phyloP scores from a whole-genome alignment of 2,113 vertebrate species.

The Cynocephalus volans region DNA sequence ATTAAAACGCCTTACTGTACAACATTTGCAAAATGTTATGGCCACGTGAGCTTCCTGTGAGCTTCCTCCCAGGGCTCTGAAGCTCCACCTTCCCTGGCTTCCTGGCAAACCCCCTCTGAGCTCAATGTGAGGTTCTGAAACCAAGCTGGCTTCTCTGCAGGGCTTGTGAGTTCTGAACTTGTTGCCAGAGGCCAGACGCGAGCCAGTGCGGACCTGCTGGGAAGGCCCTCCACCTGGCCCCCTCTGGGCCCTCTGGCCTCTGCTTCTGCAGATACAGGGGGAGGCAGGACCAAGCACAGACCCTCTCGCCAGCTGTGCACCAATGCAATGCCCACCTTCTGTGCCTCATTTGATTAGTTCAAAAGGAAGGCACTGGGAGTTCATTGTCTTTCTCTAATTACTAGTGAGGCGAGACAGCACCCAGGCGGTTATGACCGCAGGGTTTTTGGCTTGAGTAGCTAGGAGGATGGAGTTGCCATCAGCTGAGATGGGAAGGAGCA shows the following conservation, averaged over 20 bases:
- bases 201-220: not conserved
- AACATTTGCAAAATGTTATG: rapidly evolving
- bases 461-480: not conserved
- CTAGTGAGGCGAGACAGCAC: rapidly evolving
- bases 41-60: rapidly evolving
- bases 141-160: no score
- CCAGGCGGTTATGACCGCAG: not conserved
- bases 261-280: not conserved
- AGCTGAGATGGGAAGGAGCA: not conserved
- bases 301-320: rapidly evolving
- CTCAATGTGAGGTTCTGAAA: not conserved
- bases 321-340: rapidly evolving
- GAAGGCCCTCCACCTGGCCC: not conserved
- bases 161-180: no score
- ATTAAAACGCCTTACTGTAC: no score
- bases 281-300: not conserved
- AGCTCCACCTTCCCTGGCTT: not conserved
- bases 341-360: rapidly evolving
- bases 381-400: not conserved
- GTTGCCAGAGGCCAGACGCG: no score
- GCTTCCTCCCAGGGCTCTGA: not conserved
- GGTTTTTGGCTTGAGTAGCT: not conserved
- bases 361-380: not conserved
- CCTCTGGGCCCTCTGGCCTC: not conserved
- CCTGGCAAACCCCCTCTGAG: rapidly evolving